Percentiles rank a stretch among this genome's conserved stretches.
phyloP scores from a whole-genome alignment of 2,113 vertebrate species.

The Guaruba guarouba region DNA sequence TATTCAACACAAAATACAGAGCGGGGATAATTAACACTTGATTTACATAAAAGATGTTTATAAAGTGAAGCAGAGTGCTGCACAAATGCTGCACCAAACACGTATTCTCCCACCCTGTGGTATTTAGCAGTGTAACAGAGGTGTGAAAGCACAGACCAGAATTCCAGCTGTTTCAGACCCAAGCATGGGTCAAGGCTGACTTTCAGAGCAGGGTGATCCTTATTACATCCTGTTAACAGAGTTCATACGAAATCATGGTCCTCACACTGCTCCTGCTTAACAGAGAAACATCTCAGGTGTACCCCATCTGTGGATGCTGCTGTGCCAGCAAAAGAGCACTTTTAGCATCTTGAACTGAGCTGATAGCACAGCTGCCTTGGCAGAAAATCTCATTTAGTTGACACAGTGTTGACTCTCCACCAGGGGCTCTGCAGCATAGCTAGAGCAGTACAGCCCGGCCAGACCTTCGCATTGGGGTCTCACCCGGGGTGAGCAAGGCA shows the following conservation, averaged over 20 bases:
- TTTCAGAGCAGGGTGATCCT: not conserved
- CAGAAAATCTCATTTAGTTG: not conserved
- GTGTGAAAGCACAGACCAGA: not conserved
- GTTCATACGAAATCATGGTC: not conserved
- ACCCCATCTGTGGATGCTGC: not conserved
- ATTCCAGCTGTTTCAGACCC: not conserved
- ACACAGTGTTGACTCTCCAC: not conserved
- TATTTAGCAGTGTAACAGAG: not conserved
- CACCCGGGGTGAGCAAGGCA: rapidly evolving
- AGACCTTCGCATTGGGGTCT: rapidly evolving
- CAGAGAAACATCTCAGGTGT: not conserved
- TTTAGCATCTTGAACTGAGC: not conserved
- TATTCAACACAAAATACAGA: conserved; percentile 76
- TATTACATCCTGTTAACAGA: not conserved
- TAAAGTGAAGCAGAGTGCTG: conserved; percentile 1
- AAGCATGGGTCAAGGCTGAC: not conserved
- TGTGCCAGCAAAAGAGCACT: not conserved
- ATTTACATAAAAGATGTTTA: conserved; percentile 80
- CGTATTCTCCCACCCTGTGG: rapidly evolving
- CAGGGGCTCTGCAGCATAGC: not conserved
- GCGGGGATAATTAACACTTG: conserved; percentile 81
- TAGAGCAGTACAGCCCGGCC: not conserved
- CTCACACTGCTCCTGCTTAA: not conserved
- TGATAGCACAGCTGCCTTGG: not conserved
- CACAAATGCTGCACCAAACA: not conserved